These are phyloP conservation scores for Umimayanthus chanpuru DNA, from an alignment of 92 coral and sea anemone genomes.

Conservation along the genomic window DNA sequence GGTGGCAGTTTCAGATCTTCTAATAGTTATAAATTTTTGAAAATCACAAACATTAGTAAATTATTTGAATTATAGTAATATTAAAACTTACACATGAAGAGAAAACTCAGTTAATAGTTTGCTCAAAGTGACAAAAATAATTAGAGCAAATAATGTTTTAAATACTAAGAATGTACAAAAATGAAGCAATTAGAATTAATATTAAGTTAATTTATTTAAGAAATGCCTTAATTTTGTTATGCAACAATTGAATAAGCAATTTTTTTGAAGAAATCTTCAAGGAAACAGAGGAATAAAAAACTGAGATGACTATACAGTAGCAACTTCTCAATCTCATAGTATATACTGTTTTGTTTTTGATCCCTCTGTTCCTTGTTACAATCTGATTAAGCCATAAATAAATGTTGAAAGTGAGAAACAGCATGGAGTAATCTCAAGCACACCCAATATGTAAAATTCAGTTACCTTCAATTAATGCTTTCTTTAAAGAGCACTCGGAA, in stretches of 20 bases:
- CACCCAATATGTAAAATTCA: too few relatives aligned
- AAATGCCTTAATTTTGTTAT: too few relatives aligned
- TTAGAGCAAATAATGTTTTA: background rate
- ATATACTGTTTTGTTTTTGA: background rate
- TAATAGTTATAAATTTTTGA: background rate
- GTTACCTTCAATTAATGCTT: conserved; percentile 17
- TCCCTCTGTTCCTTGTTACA: background rate
- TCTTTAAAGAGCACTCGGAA: background rate
- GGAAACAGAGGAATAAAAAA: conserved; percentile 6
- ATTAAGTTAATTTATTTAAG: too few relatives aligned
- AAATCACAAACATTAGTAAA: background rate
- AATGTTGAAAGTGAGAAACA: background rate
- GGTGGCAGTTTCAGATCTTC: conserved; percentile 13
- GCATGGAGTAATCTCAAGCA: background rate
- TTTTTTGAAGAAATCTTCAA: background rate
- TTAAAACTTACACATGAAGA: background rate
- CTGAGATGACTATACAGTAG: background rate
- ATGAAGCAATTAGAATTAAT: background rate
- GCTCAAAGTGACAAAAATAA: background rate
- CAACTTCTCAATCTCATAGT: background rate
- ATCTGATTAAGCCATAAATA: conserved; percentile 2
- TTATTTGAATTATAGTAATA: background rate
- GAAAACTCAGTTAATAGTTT: background rate
- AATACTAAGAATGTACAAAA: background rate
- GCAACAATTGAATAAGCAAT: background rate